Percentiles rank a stretch among this genome's conserved stretches.
Evolutionary conservation across 2,888 invertebrate genomes (phyloP).

Genomic region (Xanthia icteritia): DNA sequence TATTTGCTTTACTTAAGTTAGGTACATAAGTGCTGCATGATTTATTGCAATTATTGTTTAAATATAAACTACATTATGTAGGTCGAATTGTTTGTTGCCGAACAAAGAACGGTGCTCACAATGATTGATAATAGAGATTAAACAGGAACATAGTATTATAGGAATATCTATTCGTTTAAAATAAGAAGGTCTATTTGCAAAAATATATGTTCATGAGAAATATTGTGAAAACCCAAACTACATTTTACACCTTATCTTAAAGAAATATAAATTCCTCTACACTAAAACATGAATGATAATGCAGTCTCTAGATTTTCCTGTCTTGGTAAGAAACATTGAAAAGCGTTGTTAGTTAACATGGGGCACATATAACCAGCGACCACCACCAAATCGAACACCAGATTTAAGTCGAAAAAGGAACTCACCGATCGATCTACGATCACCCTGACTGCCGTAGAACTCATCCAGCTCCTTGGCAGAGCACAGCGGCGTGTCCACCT

Average conservation of each 20-base stretch:
- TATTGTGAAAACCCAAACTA: neutral
- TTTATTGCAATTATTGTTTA: conserved; percentile 42
- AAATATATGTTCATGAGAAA: neutral
- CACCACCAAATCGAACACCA: conserved; percentile 67
- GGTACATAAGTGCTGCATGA: neutral
- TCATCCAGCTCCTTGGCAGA: conserved; percentile 92
- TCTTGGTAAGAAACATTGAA: conserved; percentile 37
- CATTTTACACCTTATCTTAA: conserved; percentile 2
- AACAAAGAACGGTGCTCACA: conserved; percentile 23
- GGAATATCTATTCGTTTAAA: neutral
- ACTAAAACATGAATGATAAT: conserved; percentile 28
- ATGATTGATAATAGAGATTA: conserved; percentile 6
- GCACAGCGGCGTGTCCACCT: conserved; percentile 95
- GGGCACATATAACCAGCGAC: conserved; percentile 76
- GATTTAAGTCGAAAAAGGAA: conserved; percentile 75
- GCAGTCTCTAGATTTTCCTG: conserved; percentile 14
- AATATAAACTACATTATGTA: conserved; percentile 33
- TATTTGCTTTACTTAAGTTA: conserved; percentile 11
- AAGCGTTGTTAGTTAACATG: conserved; percentile 70
- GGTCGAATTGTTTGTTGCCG: conserved; percentile 29
- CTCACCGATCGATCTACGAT: conserved; percentile 90
- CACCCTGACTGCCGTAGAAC: conserved; percentile 91
- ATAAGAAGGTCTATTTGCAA: neutral
- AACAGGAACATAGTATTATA: neutral
- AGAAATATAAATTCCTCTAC: conserved; percentile 11